Evolutionary conservation across 2,888 invertebrate genomes (phyloP).

Genomic region (Allacma fusca): DNA sequence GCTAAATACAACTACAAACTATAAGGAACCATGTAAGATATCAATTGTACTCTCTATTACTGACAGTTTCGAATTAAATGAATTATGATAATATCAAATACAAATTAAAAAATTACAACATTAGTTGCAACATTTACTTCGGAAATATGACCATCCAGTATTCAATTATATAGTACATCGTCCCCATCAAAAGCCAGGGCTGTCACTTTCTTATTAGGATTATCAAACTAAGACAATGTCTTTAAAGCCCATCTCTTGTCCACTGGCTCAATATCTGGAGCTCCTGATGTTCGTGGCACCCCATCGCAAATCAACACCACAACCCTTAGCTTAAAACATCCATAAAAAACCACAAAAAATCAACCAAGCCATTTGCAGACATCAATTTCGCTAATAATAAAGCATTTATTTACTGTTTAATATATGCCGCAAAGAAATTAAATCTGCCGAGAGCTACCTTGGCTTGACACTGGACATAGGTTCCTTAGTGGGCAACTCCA

Average conservation of each 20-base stretch:
- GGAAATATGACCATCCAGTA: slow-evolving; percentile 56
- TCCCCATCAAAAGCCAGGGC: slow-evolving; percentile 59
- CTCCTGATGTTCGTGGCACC: slow-evolving; percentile 39
- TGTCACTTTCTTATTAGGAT: slow-evolving; percentile 53
- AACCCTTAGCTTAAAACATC: slow-evolving; percentile 47
- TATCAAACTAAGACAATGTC: slow-evolving; percentile 58
- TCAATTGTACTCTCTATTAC: too few relatives aligned
- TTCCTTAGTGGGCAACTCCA: slow-evolving; percentile 44
- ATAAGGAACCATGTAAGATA: too few relatives aligned
- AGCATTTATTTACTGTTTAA: slow-evolving; percentile 50
- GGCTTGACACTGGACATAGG: slow-evolving; percentile 45
- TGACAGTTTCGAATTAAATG: too few relatives aligned
- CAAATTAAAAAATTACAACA: too few relatives aligned
- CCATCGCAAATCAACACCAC: slow-evolving; percentile 56
- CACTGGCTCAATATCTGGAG: slow-evolving; percentile 30
- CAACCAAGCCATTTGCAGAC: background rate
- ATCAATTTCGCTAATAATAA: background rate
- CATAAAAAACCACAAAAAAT: background rate
- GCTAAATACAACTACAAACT: too few relatives aligned
- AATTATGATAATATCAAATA: too few relatives aligned
- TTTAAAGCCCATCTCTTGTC: slow-evolving; percentile 52
- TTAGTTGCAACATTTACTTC: slow-evolving; percentile 53
- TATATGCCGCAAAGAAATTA: slow-evolving; percentile 56
- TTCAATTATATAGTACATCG: slow-evolving; percentile 57
- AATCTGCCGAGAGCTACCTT: slow-evolving; percentile 53